Evolutionary conservation across 1,140 invertebrate genomes (phyloP), one percentile per base, ranked within the genome.

Genomic region (Meloidogyne chitwoodi): DNA sequence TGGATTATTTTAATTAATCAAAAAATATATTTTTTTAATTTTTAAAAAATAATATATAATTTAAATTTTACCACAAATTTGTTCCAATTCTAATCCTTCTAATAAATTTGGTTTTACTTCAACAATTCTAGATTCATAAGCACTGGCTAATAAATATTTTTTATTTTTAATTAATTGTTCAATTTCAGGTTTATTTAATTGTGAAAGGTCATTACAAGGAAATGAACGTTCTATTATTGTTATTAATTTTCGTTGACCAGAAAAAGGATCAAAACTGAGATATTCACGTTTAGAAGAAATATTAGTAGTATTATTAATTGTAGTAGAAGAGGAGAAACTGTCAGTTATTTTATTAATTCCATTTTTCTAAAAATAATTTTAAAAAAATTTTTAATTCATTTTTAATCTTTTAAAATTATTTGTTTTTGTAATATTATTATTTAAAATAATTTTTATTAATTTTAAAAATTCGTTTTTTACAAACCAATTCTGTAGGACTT

Each of bases 171-270:
- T 24, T 24, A 12, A 67, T 73, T 74, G n/a, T 65, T 66, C 38
- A 0, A 19, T 75, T 24, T n/a, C 65, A 8, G 27, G 38, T 24
- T 11, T 56, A 38, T 31, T 73, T 73, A 34, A 41, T 8, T 4
- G 6, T 24, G 26, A 68, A 69, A 41, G 68, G 27, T 67, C 70
- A 72, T 81, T 79, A 61, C 75, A 79, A 19, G 77, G 78, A 3
- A 86, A 27, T 8, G 83, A 65, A 34, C 81, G 63, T 63, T 85
- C 84, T 11, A 82, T 83, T 5, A 85, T 78, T 24, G 81, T 81
- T 6, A 77, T 86, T 48, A 79, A 68, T 68, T 86, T 86, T 61
- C 77, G 83, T 16, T 80, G 34, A 6, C 85, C 85, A 27, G 77
- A 83, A 19, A 77, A 62, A 1, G 84, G 80, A 76, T 85, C 84